Evolutionary conservation across 2,888 invertebrate species (phyloP).

Genomic region (Catocala nupta): DNA sequence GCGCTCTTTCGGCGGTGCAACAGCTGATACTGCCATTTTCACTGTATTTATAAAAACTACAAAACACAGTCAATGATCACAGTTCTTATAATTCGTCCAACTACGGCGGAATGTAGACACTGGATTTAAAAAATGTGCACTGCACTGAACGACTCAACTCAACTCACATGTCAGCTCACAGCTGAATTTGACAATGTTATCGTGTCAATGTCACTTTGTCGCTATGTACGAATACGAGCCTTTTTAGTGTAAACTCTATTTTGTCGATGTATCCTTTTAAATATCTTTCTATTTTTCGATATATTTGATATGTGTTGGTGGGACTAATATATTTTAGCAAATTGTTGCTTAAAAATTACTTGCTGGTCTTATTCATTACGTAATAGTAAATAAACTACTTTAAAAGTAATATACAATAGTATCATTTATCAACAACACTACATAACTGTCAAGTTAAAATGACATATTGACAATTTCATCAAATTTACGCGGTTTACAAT

Average conservation of each 20-base stretch:
- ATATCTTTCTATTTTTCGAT: too few relatives aligned
- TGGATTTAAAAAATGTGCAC: slow-evolving; percentile 15
- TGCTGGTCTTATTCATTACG: too few relatives aligned
- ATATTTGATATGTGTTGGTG: too few relatives aligned
- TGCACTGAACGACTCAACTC: background rate
- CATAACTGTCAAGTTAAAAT: too few relatives aligned
- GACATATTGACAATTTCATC: too few relatives aligned
- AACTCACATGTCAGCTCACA: background rate
- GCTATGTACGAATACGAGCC: background rate
- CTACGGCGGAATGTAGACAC: slow-evolving; percentile 1
- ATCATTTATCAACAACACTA: too few relatives aligned
- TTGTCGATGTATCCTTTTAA: too few relatives aligned
- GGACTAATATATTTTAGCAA: too few relatives aligned
- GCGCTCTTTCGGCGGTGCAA: slow-evolving; percentile 70
- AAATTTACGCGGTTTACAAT: too few relatives aligned
- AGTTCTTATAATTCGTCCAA: slow-evolving; percentile 2
- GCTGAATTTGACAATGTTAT: slow-evolving; percentile 13
- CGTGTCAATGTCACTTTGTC: background rate
- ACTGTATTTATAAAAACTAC: slow-evolving; percentile 26
- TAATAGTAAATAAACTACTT: too few relatives aligned
- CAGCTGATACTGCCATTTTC: slow-evolving; percentile 66
- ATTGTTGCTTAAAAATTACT: too few relatives aligned
- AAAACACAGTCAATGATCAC: slow-evolving; percentile 25
- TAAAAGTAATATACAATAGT: too few relatives aligned
- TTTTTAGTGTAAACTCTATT: background rate